These are phyloP conservation scores for Portunus trituberculatus DNA, from an alignment of 1,140 invertebrate genomes.

Conservation along the genomic window DNA sequence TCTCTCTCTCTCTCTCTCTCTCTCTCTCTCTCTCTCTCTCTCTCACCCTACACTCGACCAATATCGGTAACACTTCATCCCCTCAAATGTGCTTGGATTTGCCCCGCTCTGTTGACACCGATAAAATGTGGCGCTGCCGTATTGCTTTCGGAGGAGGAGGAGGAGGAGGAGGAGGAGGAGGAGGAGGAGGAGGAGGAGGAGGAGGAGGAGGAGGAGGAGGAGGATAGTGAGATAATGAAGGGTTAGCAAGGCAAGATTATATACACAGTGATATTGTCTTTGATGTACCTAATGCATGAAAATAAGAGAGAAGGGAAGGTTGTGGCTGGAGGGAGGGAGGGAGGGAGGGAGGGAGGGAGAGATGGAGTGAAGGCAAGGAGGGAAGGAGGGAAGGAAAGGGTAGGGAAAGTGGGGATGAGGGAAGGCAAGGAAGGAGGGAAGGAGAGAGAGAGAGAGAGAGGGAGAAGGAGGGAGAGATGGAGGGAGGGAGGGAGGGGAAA, in stretches of 20 bases:
- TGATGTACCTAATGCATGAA: not conserved
- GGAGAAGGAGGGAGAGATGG: not conserved
- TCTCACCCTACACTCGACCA: not conserved
- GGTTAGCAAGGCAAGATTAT: not conserved
- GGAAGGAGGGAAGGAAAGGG: not conserved
- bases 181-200: not conserved
- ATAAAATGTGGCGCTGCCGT: not conserved
- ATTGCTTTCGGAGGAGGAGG: not conserved
- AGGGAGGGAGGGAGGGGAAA: not conserved
- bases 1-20: not conserved
- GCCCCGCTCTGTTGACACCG: not conserved
- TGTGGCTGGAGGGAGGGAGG: not conserved
- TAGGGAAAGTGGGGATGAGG: not conserved
- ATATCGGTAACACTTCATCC: constrained; percentile 1
- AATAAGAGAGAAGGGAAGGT: not conserved
- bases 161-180: not conserved
- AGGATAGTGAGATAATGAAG: not conserved
- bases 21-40: not conserved
- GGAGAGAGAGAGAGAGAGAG: not conserved
- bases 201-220: not conserved
- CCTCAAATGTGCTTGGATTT: constrained; percentile 9
- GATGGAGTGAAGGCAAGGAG: not conserved
- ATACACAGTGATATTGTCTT: not conserved
- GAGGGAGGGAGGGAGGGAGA: not conserved
- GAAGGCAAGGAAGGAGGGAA: not conserved